Evolutionary conservation across 2,888 invertebrate genomes (phyloP), one percentile per base, ranked within the genome.

Genomic region (Eulithis testata): DNA sequence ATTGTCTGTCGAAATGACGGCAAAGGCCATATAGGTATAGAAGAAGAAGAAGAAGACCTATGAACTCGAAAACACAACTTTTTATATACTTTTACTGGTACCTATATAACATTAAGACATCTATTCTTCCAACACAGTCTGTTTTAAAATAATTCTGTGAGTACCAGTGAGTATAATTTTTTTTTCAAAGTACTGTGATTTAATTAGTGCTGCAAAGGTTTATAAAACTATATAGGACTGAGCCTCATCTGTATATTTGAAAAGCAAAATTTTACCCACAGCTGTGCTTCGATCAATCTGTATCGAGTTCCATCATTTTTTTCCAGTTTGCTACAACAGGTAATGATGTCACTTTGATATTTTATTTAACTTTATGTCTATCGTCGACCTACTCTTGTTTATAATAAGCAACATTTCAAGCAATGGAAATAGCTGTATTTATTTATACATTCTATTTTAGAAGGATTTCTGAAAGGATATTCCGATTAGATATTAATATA

Each of bases 341-440:
- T 79, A 79, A 80, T 75, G 75, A 75, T 77, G 78, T 79, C 74
- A 75, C 73, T 73, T 77, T 75, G 4, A 74, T 68, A 71, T 49
- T 59, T 62, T 50, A 73, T 72, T 55, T 27, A 8, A 53, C 9
- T 73, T 75, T 68, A 73, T 67, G 56, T 70, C 54, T 37, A 27
- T 40, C 37, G 47, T 44, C 43, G 52, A 53, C 52, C 58, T 47
- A 53, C 54, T 36, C 11, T 27, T 56, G 11, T 51, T 52, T 56
- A 6, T 31, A 45, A 50, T n/a, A n/a, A 31, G 31, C 31, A 31
- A 51, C 51, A n/a, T 52, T 52, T 36, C 36, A 12, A 52, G 36
- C 36, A 7, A 63, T 47, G 37, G 14, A 43, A 51, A 47, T 53
- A 58, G 43, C 47, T 9, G 4, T 6, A 62, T 65, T 12, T 58